phyloP scores from a whole-genome alignment of 2,113 vertebrate species.

The Budorcas taxicolor region DNA sequence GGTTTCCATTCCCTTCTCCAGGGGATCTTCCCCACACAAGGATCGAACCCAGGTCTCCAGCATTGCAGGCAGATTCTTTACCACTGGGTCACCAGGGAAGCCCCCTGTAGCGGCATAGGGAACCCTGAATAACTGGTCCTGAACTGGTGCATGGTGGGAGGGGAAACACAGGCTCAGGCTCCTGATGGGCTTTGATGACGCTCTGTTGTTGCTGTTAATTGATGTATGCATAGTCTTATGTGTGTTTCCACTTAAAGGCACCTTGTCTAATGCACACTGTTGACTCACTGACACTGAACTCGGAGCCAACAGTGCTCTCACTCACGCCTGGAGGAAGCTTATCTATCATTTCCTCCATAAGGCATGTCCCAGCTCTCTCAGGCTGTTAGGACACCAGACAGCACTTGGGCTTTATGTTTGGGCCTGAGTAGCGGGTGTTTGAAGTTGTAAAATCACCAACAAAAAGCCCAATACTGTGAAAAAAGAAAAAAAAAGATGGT shows the following conservation, averaged over 20 bases:
- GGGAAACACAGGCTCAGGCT: background rate
- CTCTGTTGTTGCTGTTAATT: background rate
- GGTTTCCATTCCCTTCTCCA: background rate
- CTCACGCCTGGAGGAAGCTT: background rate
- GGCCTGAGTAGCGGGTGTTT: background rate
- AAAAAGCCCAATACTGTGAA: background rate
- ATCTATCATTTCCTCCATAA: background rate
- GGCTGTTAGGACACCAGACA: background rate
- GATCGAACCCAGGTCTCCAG: background rate
- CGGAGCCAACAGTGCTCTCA: fast-evolving
- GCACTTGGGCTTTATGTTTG: fast-evolving
- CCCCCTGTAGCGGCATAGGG: background rate
- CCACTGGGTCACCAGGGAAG: background rate
- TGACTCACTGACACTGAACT: background rate
- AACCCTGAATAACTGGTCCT: background rate
- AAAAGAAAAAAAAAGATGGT: background rate
- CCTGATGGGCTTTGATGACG: fast-evolving
- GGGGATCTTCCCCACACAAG: background rate
- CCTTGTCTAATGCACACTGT: background rate
- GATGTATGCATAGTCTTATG: background rate
- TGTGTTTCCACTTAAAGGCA: background rate
- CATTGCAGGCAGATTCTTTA: background rate
- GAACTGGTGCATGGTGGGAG: background rate
- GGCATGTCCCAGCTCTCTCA: background rate
- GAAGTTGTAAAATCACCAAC: background rate